Base-by-base conservation (phyloP, 2,113 vertebrate species). In the Phodopus roborovskii region DNA sequence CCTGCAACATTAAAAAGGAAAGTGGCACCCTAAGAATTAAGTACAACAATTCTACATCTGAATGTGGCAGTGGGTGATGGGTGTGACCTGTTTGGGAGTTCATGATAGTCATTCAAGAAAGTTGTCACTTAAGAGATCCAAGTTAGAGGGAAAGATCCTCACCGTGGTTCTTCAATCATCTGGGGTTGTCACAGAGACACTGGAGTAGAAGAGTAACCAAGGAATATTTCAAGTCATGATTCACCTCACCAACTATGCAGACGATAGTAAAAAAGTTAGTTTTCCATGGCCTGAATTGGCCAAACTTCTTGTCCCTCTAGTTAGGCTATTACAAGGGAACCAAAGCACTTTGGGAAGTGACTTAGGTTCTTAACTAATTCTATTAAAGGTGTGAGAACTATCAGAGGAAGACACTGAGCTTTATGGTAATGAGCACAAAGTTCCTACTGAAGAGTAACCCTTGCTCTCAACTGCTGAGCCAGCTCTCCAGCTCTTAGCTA, bases 161-260 rank as follows among this genome's bases (percentile, higher is more conserved):
- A 53, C 45, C 19, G 33, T 53, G 11, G 66, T 78, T 94, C 68
- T 56, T 28, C 42, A 83, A 19, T 79, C 13, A 60, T 64, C 33
- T 78, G 26, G 71, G 73, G 42, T 84, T 64, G 28, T 92, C 50
- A 83, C 71, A 68, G n/a, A 39, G 30, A 13, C 17, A 28, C 87
- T 10, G 4, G 20, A 79, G 53, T 81, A 71, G 64, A 88, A 45
- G 73, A 91, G 88, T 64, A 64, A 24, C 58, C 17, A 45, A n/a
- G 36, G 56, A 16, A 64, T 48, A 78, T 88, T 93, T 93, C 78
- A 93, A 84, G 70, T 36, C 66, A 91, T 89, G 82, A 75, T 90
- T 78, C 53, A 90, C 48, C 4, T 78, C 53, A 90, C 48, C 4
- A 66, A 1, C 64, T 62, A 22, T 6, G 28, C 24, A 28, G 9